Conservation (phyloP, 2,888 invertebrate genomes). For the Ctenicera cuprea region DNA sequence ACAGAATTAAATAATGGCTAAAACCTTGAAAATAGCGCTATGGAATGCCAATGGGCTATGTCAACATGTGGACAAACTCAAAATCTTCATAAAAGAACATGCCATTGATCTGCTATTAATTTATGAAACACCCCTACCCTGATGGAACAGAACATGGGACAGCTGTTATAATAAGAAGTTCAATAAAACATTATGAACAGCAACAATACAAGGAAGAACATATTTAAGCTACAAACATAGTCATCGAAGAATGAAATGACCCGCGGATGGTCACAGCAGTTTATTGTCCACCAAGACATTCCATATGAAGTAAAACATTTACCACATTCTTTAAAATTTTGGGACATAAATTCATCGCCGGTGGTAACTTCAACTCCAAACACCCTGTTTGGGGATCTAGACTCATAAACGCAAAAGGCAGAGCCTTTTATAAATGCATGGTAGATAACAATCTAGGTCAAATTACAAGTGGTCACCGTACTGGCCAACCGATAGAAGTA, state of each 20-base stretch:
- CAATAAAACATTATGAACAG: conserved; percentile 5
- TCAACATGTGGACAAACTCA: background rate
- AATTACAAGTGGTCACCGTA: background rate
- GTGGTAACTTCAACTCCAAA: background rate
- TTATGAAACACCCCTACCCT: background rate
- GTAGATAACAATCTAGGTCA: background rate
- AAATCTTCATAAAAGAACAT: conserved; percentile 12
- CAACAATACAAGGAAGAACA: background rate
- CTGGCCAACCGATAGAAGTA: conserved; percentile 2
- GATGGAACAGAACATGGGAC: conserved; percentile 3
- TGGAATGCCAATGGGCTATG: no score
- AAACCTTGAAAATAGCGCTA: background rate
- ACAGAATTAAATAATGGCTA: conserved; percentile 7
- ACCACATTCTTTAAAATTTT: background rate
- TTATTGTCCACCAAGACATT: background rate
- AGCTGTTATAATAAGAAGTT: background rate
- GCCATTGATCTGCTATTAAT: background rate
- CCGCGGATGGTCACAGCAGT: background rate
- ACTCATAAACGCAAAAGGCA: background rate
- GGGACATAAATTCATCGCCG: conserved; percentile 8
- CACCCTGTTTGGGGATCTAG: background rate
- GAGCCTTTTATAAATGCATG: background rate
- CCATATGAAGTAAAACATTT: background rate
- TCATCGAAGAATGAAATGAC: background rate
- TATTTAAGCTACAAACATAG: background rate